Base-by-base conservation (phyloP, 2,888 invertebrate genomes). In the Spilosoma lubricipeda region DNA sequence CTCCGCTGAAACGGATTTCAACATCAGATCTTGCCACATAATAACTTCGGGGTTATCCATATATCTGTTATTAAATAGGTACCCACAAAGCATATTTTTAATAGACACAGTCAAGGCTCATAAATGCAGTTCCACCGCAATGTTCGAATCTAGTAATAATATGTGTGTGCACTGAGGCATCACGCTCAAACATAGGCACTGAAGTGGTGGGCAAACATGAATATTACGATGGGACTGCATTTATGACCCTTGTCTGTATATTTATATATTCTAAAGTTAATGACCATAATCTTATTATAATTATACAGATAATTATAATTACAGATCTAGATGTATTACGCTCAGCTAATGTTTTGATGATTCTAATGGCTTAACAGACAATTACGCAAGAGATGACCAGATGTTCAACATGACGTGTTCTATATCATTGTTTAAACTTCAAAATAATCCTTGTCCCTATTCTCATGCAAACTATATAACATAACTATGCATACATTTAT, bases 371-470 rank as follows among this genome's bases (percentile, higher is more conserved):
- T 74, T 69, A 81, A 80, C 77, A 80, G 63, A 66, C 70, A 66
- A 73, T 84, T 85, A 82, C 80, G 77, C 81, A 81, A 83, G 83
- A 71, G 78, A 71, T 83, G 83, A 80, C 87, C 88, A 89, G 90
- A 90, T 87, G 82, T 87, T 83, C 79, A 80, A 81, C 87, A 86
- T 74, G 68, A 88, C 83, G 82, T 87, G 87, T 90, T 88, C 88
- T 86, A 87, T 80, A 77, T 80, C 81, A 88, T 88, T 88, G 85
- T 90, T 86, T 78, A 74, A 64, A 72, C 56, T 72, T 45, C 39
- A 56, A 73, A 56, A 52, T 75, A 75, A 90, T 89, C 88, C 89
- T 91, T 90, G 90, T 89, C 84, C 88, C 80, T 85, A 83, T 88
- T 91, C 87, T 81, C 86, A 88, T 75, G 72, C n/a, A 75, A 73